Evolutionary conservation across 37 sponge, comb jelly and placozoan genomes (phyloP), one percentile per base, ranked within the genome.

Genomic region (Tethya wilhelma): DNA sequence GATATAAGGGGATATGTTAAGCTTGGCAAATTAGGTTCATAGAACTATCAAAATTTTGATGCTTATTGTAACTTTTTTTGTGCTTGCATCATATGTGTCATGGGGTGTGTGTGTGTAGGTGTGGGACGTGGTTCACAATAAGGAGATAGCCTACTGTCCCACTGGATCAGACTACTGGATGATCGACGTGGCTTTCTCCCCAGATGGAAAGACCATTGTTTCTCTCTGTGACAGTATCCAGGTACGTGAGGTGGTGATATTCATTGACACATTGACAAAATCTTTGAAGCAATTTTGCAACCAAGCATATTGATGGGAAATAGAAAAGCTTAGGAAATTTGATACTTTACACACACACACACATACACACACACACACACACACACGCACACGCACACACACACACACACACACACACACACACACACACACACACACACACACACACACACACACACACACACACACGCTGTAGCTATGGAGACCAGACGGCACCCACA

Each of bases 161-260:
- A 86, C 87, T 9, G 53, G 56, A 23, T 86, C 87, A 3, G 32
- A 44, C 30, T 82, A 77, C 67, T 89, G 89, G 89, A 83, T 89
- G 79, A 78, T 89, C 20, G 82, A 82, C 53, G 60, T 78, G 1
- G 46, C 77, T 7, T 91, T 91, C 69, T 91, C 91, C 72, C 91
- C 91, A 22, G 87, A 86, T 77, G 81, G 79, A 25, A 68, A 34
- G 19, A 46, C 46, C 14, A 64, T 91, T 38, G 91, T 86, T 42
- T 81, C 91, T 33, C 86, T 82, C 29, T 91, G 82, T 59, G 87
- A 91, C 42, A 82, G 77, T 41, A 77, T 89, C 17, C 44, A 89
- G 84, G 89, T 89, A 57, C 4, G 53, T 39, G 11, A 7, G 29
- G 22, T 67, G 28, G 8, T 36, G 36, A 23, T 8, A 12, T 62